phyloP scores from a whole-genome alignment of 2,797 vertebrate genomes.

The Diplodus puntazzo region DNA sequence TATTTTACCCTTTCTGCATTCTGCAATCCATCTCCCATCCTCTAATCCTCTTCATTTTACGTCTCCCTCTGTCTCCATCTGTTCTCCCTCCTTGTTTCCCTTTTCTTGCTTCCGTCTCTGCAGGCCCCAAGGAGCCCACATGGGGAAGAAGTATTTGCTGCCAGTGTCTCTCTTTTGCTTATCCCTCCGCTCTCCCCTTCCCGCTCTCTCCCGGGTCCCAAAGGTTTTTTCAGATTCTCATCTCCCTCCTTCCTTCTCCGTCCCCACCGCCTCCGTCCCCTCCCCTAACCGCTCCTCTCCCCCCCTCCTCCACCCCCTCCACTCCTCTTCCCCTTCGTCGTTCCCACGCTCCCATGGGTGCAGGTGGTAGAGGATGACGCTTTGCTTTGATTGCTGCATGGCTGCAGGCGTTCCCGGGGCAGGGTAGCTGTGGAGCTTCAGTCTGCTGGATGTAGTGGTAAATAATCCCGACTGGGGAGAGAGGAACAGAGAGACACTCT shows the following conservation, averaged over 20 bases:
- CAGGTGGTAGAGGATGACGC: constrained; percentile 81
- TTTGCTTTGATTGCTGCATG: constrained; percentile 86
- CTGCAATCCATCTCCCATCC: constrained; percentile 28
- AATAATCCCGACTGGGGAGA: constrained; percentile 86
- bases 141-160: constrained; percentile 60
- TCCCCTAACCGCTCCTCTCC: constrained; percentile 23
- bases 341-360: constrained; percentile 75
- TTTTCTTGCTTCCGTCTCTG: constrained; percentile 46
- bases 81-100: constrained; percentile 47
- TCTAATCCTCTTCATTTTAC: constrained; percentile 49
- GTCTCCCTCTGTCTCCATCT: constrained; percentile 50
- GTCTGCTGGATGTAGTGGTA: constrained; percentile 83
- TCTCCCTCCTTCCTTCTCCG: constrained; percentile 38
- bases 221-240: constrained; percentile 40
- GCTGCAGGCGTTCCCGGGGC: constrained; percentile 85
- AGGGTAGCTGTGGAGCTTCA: constrained; percentile 76
- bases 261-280: constrained; percentile 24
- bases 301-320: constrained; percentile 44
- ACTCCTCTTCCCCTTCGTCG: constrained; percentile 47
- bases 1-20: constrained; percentile 37
- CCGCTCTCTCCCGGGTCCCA: constrained; percentile 39
- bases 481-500: constrained; percentile 72
- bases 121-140: constrained; percentile 47
- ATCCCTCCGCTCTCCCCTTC: constrained; percentile 46
- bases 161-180: constrained; percentile 56